These are phyloP conservation scores for Brachyptera putata DNA, from an alignment of 2,888 invertebrate species.

Conservation along the genomic window DNA sequence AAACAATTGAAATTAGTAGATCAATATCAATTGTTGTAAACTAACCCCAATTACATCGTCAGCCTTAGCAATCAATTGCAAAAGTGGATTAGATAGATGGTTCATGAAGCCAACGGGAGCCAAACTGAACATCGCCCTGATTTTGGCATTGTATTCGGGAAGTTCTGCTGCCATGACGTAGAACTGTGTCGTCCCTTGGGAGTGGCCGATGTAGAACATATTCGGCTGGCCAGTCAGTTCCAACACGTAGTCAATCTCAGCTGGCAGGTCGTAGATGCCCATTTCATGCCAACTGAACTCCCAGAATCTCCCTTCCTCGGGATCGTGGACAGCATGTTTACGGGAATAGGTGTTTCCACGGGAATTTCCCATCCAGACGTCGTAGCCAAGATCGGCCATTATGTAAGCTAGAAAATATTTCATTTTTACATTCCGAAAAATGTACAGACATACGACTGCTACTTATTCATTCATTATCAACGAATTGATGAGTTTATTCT, in stretches of 20 bases:
- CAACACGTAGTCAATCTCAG: constrained; percentile 69
- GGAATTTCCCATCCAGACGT: constrained; percentile 78
- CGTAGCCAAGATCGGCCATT: constrained; percentile 63
- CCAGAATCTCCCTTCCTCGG: constrained; percentile 55
- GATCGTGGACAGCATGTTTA: constrained; percentile 50
- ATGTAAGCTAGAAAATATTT: constrained; percentile 41
- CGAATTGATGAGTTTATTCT: too few species aligned
- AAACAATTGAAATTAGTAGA: too few species aligned
- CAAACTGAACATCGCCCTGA: constrained; percentile 62
- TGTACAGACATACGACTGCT: too few species aligned
- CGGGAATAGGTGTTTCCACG: constrained; percentile 68
- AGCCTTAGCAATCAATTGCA: background rate
- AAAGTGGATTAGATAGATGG: constrained; percentile 7
- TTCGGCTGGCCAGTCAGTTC: constrained; percentile 49
- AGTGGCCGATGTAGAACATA: constrained; percentile 80
- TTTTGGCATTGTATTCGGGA: constrained; percentile 62
- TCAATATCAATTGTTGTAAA: too few species aligned
- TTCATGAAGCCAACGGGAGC: constrained; percentile 61
- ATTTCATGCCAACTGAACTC: constrained; percentile 85
- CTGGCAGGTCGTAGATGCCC: constrained; percentile 80
- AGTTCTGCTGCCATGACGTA: constrained; percentile 65
- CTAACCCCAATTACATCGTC: background rate
- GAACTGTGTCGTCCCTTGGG: constrained; percentile 80
- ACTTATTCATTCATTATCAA: background rate
- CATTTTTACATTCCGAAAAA: background rate